Percentiles rank a stretch among this genome's conserved stretches.
Conservation (phyloP, 2,888 invertebrate species). For the Andrena minutula region DNA sequence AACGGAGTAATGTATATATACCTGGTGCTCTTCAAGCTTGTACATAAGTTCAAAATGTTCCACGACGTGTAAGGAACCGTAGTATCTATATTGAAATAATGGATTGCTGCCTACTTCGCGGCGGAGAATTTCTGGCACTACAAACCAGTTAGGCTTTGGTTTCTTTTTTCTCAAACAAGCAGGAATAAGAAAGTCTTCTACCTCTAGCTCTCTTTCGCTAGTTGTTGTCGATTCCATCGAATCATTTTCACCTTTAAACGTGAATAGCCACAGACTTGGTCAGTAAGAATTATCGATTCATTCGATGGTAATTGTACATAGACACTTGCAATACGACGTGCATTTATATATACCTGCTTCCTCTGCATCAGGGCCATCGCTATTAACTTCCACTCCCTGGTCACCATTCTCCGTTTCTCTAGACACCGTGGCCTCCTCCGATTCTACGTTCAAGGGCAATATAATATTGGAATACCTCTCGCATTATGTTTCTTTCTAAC, state of each 20-base stretch:
- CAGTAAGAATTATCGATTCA: no score
- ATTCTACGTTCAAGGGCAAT: constrained; percentile 22
- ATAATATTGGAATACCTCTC: neutral
- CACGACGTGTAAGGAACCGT: constrained; percentile 93
- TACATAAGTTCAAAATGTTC: constrained; percentile 93
- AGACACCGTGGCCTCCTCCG: constrained; percentile 8
- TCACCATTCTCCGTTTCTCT: constrained; percentile 8
- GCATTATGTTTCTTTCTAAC: constrained; percentile 4
- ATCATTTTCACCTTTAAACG: constrained; percentile 46
- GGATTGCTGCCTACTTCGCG: constrained; percentile 88
- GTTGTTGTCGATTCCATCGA: no score
- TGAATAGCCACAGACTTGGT: neutral
- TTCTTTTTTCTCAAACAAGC: constrained; percentile 87
- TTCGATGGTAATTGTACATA: no score
- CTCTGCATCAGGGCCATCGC: constrained; percentile 12
- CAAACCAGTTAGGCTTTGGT: constrained; percentile 90
- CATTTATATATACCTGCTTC: constrained; percentile 42
- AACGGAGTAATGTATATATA: constrained; percentile 42
- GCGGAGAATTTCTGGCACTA: constrained; percentile 89
- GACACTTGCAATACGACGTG: no score
- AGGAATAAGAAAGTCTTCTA: constrained; percentile 24
- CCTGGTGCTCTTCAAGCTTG: constrained; percentile 90
- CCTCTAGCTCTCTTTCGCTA: constrained; percentile 45
- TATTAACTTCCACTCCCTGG: neutral
- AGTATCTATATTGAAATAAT: constrained; percentile 90